These are phyloP conservation scores for Macquaria ambigua DNA, from an alignment of 2,113 vertebrate genomes.

Conservation along the genomic window DNA sequence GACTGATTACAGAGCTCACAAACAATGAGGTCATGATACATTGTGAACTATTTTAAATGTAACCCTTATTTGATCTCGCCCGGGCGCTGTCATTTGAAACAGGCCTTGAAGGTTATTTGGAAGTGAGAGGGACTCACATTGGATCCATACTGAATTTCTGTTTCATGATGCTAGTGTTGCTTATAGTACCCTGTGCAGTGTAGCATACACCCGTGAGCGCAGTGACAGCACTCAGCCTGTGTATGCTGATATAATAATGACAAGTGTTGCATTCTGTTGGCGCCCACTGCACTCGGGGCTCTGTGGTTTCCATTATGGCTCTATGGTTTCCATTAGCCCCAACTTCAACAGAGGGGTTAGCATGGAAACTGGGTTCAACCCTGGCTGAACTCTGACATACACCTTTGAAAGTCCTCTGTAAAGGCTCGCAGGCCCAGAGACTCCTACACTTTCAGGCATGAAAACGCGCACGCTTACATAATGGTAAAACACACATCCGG, in stretches of 20 bases:
- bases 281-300: constrained; percentile 63
- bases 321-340: constrained; percentile 78
- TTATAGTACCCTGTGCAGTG: constrained; percentile 59
- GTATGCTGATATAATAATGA: constrained; percentile 75
- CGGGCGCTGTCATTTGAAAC: constrained; percentile 62
- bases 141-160: constrained; percentile 49
- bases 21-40: constrained; percentile 72
- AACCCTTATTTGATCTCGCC: constrained; percentile 50
- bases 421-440: constrained; percentile 38
- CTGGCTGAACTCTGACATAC: constrained; percentile 76
- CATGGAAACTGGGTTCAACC: constrained; percentile 71
- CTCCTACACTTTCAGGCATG: constrained; percentile 5
- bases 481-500: background rate
- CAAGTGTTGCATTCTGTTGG: constrained; percentile 69
- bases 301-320: constrained; percentile 82
- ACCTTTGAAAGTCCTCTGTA: constrained; percentile 48
- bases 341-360: constrained; percentile 59
- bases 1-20: constrained; percentile 66
- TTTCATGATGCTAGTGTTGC: constrained; percentile 62
- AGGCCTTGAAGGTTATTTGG: constrained; percentile 62
- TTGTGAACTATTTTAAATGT: constrained; percentile 52
- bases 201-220: constrained; percentile 56
- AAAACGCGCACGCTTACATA: background rate
- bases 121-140: constrained; percentile 55
- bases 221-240: constrained; percentile 70